A percentile compares a stretch with the other conserved stretches of the same genome.
These are phyloP conservation scores for Bolborhynchus lineola DNA, from an alignment of 2,113 vertebrate species.

Conservation along the genomic window DNA sequence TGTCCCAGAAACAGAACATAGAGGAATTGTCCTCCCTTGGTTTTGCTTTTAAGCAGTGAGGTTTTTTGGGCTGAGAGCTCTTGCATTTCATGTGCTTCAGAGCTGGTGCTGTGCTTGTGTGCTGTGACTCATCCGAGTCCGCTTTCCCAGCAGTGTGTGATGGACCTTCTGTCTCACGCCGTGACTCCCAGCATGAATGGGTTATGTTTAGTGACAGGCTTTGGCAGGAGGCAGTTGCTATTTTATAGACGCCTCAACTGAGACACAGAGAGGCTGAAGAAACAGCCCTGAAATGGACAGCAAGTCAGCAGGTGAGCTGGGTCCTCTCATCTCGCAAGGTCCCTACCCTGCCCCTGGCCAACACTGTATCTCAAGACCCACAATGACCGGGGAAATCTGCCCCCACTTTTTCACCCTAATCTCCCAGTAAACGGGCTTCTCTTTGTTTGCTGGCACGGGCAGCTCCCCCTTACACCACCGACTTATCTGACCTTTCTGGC, in stretches of 20 bases:
- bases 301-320: not conserved
- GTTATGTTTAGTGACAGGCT: constrained; percentile 33
- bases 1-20: not conserved
- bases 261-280: not conserved
- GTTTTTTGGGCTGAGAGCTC: not conserved
- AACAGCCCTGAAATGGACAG: not conserved
- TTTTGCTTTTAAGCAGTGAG: not conserved
- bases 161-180: not conserved
- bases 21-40: not conserved
- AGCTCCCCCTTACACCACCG: not conserved
- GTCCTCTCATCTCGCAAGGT: not conserved
- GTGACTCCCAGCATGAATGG: not conserved
- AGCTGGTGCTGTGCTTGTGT: not conserved
- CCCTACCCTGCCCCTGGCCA: not conserved
- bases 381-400: not conserved
- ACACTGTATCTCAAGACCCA: not conserved
- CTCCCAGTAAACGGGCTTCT: not conserved
- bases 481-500: not conserved
- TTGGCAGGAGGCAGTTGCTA: not conserved
- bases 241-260: not conserved
- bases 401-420: not conserved
- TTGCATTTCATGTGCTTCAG: not conserved
- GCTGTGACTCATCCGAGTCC: not conserved
- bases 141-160: not conserved
- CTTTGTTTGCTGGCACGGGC: not conserved